Base-by-base conservation (phyloP, 2,888 invertebrate genomes). In the Acanthosoma haemorrhoidale region DNA sequence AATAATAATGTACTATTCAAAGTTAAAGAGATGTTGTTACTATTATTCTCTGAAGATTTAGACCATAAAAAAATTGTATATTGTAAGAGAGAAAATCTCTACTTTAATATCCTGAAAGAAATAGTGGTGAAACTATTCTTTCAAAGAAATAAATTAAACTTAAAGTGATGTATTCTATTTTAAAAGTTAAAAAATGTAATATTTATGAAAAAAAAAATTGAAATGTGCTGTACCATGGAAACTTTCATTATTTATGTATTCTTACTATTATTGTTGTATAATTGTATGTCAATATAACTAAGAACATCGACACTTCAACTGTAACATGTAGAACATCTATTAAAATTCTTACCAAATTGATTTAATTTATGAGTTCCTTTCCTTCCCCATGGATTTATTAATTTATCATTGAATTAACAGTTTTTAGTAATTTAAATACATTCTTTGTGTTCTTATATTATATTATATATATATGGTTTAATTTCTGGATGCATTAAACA, bases 271-370 rank as follows among this genome's bases (percentile, higher is more conserved):
- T 61, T 61, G 61, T 34, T 61, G 61, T 61, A 61, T 36, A 32
- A 38, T 25, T 61, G 25, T 34, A 61, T 61, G 61, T 61, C 61
- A 61, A 61, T 61, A 61, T 61, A 36, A 38, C 21, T 61, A 61
- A 61, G 61, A 36, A 61, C 34, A 38, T 32, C 25, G 25, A 36
- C 36, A 34, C 25, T 34, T 38, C 61, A 61, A n/a, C 38, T 61
- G 61, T 61, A 61, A 36, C 61, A 25, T 36, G 61, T 61, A 61
- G 61, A 61, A 34, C 61, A 21, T 61, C 34, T 36, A 61, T 61
- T 61, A 61, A 61, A 61, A 36, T 61, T 38, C 51, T 51, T 51
- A 51, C 51, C 51, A 51, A 51, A 51, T 51, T 51, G 25, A 13
- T 21, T 51, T n/a, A 25, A 4, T 51, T n/a, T n/a, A n/a, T n/a